Evolutionary conservation across 2,888 invertebrate species (phyloP).

Genomic region (Epirrhoe tristata): DNA sequence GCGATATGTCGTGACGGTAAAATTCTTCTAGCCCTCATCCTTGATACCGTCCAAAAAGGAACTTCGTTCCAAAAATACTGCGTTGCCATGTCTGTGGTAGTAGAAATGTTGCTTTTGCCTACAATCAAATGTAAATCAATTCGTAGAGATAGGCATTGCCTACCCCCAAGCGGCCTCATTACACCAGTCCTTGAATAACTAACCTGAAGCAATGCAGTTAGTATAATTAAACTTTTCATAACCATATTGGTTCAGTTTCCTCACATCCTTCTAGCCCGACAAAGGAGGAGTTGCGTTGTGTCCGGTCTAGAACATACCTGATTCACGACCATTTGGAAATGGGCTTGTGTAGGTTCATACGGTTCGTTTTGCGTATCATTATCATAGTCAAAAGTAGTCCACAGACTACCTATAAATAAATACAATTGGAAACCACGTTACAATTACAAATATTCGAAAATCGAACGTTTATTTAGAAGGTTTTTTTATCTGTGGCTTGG

Average conservation of each 20-base stretch:
- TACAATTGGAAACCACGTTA: too few relatives aligned
- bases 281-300: constrained; percentile 19
- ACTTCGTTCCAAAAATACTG: too few relatives aligned
- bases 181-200: not conserved
- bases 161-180: not conserved
- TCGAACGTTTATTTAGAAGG: not conserved
- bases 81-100: too few relatives aligned
- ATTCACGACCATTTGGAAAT: constrained; percentile 17
- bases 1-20: too few relatives aligned
- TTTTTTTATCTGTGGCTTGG: not conserved
- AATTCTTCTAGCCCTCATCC: too few relatives aligned
- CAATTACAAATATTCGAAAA: not conserved
- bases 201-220: constrained; percentile 23
- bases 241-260: constrained; percentile 27
- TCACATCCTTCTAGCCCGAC: constrained; percentile 20
- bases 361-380: constrained; percentile 26
- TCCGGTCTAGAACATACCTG: constrained; percentile 13
- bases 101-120: too few relatives aligned
- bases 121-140: too few relatives aligned
- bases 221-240: constrained; percentile 25
- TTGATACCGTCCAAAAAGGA: too few relatives aligned
- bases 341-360: constrained; percentile 31
- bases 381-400: constrained; percentile 24
- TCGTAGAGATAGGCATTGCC: too few relatives aligned
- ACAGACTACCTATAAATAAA: constrained; percentile 8